Evolutionary conservation across 2,797 vertebrate genomes (phyloP), one percentile per base, ranked within the genome.

Genomic region (Oophaga sylvatica): DNA sequence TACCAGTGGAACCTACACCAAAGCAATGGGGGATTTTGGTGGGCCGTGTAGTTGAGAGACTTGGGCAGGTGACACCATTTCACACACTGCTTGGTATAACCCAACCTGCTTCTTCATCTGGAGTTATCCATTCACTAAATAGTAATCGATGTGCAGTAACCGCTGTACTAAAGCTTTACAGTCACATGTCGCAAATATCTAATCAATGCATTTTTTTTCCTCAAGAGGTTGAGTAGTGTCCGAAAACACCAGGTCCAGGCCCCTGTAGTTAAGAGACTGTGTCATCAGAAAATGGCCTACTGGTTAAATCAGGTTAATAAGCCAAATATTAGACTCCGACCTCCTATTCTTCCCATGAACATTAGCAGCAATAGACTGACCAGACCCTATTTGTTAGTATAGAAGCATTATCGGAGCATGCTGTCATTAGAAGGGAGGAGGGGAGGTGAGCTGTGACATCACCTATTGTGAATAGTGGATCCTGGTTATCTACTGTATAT

Each of bases 41-140:
- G 9, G 16, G 16, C 7, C 4, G 35, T 8, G 70, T 26, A 67
- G 65, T 11, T 15, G 3, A 65, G 62, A n/a, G 10, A n/a, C n/a
- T 8, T 65, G 22, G 20, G 22, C 20, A 60, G 59, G 17, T 16
- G 31, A 29, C 31, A 17, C 35, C 6, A 41, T 35, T 16, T 35
- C 68, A 41, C 68, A 73, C 71, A 75, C 45, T 53, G 71, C 71
- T 53, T 48, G 41, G 20, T 48, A n/a, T 75, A 75, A 75, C 71
- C 7, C 71, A 53, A 48, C 48, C 71, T n/a, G 41, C 71, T 48
- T 75, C 71, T 53, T 75, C 11, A 48, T 75, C 41, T 53, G 71
- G 71, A 75, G 31, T 75, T 48, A 10, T 75, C 71, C 11, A 20
- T 53, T 26, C 71, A 48, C 71, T 53, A 48, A 75, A 75, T 45